phyloP scores from a whole-genome alignment of 2,113 vertebrate genomes.

The Burhinus bistriatus region DNA sequence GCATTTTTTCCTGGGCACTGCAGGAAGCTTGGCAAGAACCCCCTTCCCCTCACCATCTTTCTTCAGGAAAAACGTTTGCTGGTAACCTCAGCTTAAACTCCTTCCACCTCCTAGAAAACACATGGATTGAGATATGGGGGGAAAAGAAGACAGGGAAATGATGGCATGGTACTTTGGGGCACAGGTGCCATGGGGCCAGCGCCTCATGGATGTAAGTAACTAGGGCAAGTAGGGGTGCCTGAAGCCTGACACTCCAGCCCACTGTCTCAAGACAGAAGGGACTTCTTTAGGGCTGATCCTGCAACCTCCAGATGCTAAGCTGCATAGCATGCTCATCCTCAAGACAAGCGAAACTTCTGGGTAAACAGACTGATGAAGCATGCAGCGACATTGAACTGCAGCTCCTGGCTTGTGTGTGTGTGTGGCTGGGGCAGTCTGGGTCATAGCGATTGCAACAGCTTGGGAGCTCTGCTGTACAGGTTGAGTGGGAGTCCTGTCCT shows the following conservation, averaged over 20 bases:
- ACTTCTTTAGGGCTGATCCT: background rate
- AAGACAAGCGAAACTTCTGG: background rate
- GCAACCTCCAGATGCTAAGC: background rate
- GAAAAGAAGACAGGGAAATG: background rate
- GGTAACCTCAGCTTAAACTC: background rate
- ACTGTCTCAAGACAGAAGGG: no score
- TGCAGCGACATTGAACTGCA: background rate
- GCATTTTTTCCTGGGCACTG: background rate
- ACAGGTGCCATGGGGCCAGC: background rate
- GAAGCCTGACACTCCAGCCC: background rate
- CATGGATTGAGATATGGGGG: background rate
- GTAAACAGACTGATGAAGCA: fast-evolving
- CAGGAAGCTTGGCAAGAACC: background rate
- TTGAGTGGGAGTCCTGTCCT: background rate
- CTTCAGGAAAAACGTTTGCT: background rate
- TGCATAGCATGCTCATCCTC: background rate
- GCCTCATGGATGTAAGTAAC: background rate
- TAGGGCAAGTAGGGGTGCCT: background rate
- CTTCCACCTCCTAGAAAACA: background rate
- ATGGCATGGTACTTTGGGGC: background rate
- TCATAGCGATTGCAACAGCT: background rate
- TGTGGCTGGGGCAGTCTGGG: background rate
- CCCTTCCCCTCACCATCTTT: background rate
- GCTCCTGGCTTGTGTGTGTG: background rate
- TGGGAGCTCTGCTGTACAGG: background rate